These are phyloP conservation scores for Cephus rjabovi DNA, from an alignment of 2,888 invertebrate species.

Conservation along the genomic window DNA sequence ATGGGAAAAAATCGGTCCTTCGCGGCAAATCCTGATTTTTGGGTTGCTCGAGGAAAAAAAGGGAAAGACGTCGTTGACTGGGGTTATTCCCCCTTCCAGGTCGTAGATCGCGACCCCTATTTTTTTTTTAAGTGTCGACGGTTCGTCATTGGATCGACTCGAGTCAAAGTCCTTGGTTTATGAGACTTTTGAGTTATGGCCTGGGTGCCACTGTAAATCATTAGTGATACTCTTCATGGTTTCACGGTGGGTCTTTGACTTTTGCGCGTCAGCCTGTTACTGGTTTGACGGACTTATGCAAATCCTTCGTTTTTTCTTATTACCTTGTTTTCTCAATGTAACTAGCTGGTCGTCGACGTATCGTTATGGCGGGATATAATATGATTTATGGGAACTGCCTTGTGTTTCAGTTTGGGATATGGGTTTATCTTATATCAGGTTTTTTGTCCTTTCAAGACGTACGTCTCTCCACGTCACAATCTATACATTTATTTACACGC, in stretches of 20 bases:
- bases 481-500: constrained; percentile 65
- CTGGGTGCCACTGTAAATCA: constrained; percentile 14
- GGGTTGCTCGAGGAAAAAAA: background rate
- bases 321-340: background rate
- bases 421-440: background rate
- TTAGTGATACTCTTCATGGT: constrained; percentile 1
- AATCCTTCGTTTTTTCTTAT: background rate
- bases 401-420: background rate
- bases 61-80: background rate
- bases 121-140: background rate
- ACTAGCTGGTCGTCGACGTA: background rate
- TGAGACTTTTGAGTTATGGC: constrained; percentile 11
- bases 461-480: constrained; percentile 23
- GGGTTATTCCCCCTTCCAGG: background rate
- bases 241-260: background rate
- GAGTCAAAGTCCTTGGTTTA: constrained; percentile 17
- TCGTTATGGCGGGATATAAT: background rate
- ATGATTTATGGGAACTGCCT: background rate
- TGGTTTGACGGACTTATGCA: background rate
- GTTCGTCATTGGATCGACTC: constrained; percentile 10
- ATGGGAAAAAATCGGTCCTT: constrained; percentile 53
- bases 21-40: constrained; percentile 23
- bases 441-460: background rate
- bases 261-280: background rate
- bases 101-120: background rate